Percentiles rank a stretch among this genome's conserved stretches.
phyloP scores from a whole-genome alignment of 2,113 vertebrate genomes.

The Hippocampus barbouri region DNA sequence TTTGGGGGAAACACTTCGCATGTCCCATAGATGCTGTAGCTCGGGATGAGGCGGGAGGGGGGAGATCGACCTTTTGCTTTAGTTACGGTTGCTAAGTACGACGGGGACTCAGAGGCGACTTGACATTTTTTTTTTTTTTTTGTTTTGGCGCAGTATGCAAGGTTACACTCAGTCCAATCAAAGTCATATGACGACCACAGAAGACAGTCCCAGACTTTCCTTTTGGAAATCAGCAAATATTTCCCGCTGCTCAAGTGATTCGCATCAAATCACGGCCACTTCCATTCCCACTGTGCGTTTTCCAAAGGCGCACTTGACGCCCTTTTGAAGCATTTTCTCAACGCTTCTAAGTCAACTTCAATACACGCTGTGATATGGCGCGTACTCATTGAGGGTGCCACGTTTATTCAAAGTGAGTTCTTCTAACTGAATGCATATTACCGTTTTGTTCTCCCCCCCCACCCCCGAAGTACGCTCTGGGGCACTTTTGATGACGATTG shows the following conservation, averaged over 20 bases:
- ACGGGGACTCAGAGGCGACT: neutral
- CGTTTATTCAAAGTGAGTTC: neutral
- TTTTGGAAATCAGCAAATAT: neutral
- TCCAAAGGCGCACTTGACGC: neutral
- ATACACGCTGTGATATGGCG: neutral
- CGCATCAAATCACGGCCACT: slow-evolving; percentile 11
- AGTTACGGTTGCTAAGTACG: neutral
- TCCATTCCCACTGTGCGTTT: slow-evolving; percentile 20
- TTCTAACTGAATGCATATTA: neutral
- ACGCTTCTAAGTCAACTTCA: neutral
- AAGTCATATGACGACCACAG: neutral
- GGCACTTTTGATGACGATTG: neutral
- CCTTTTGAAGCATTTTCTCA: neutral
- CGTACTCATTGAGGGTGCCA: neutral
- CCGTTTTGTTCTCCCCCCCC: neutral
- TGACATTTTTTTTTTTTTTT: neutral
- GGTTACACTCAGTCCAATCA: neutral
- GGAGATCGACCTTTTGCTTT: neutral
- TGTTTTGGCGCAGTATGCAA: neutral
- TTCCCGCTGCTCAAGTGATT: slow-evolving; percentile 9
- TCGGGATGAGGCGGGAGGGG: neutral
- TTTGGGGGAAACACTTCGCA: slow-evolving; percentile 8
- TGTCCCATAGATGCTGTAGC: neutral
- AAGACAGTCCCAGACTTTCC: neutral
- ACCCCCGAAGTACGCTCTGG: neutral